A percentile compares a stretch with the other conserved stretches of the same genome.
These are phyloP conservation scores for Ctenodactylus gundi DNA, from an alignment of 2,113 vertebrate species.

Conservation along the genomic window DNA sequence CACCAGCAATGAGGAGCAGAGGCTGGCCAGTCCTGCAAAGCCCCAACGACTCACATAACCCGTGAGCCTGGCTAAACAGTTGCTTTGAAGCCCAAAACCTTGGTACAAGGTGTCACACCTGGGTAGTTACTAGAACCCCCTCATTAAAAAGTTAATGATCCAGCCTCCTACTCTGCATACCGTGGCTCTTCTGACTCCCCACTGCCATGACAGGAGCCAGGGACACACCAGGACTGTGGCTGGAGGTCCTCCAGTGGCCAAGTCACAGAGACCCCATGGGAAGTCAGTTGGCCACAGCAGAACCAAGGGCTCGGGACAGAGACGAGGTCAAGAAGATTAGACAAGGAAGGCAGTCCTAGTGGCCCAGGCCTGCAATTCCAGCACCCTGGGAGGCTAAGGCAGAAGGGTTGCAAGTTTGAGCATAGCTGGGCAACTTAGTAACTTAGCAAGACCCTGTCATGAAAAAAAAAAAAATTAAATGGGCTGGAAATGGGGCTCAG, in stretches of 20 bases:
- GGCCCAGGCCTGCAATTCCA: too few species aligned
- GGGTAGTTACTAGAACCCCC: background rate
- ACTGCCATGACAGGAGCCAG: background rate
- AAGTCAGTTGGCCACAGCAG: background rate
- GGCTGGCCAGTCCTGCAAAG: background rate
- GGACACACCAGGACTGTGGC: background rate
- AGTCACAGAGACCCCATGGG: background rate
- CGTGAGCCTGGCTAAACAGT: background rate
- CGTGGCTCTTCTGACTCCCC: background rate
- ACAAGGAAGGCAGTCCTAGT: too few species aligned
- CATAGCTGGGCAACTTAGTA: too few species aligned
- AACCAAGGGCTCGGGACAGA: background rate
- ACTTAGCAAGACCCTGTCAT: too few species aligned
- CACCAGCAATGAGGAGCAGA: background rate
- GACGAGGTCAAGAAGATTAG: background rate
- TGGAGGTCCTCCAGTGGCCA: background rate
- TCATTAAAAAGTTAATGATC: background rate
- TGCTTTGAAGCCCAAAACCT: background rate
- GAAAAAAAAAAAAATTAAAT: too few species aligned
- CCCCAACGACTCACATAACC: background rate
- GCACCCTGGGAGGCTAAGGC: too few species aligned
- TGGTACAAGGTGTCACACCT: background rate
- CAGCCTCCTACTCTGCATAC: background rate
- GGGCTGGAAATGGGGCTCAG: too few species aligned
- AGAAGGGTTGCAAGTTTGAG: too few species aligned